phyloP scores from a whole-genome alignment of 2,888 invertebrate genomes.

The Esperia sulphurella region DNA sequence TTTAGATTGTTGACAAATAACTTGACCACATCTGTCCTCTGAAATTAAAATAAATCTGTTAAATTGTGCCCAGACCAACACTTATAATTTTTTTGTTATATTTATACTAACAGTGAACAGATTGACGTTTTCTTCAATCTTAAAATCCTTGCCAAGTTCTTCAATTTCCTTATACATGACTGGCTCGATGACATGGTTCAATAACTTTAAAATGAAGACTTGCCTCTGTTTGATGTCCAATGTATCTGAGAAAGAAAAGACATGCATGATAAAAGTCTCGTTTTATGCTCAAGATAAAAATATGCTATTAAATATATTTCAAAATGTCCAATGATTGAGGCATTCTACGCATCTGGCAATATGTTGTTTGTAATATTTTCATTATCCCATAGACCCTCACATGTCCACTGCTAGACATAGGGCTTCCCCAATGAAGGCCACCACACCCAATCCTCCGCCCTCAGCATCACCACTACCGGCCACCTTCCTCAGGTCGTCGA shows the following conservation, averaged over 20 bases:
- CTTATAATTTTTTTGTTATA: background rate
- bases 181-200: constrained; percentile 74
- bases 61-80: no score
- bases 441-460: no score
- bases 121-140: constrained; percentile 60
- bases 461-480: no score
- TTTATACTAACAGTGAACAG: constrained; percentile 45
- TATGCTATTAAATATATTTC: background rate
- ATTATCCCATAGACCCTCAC: no score
- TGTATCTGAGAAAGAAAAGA: constrained; percentile 44
- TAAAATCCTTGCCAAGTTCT: constrained; percentile 58
- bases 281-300: no score
- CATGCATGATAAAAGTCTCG: background rate
- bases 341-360: background rate
- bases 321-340: constrained; percentile 1
- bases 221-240: constrained; percentile 65
- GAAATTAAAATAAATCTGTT: constrained; percentile 21
- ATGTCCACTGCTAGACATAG: no score
- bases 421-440: no score
- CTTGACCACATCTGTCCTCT: constrained; percentile 79
- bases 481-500: no score
- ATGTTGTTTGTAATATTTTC: no score
- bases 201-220: constrained; percentile 65
- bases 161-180: constrained; percentile 67
- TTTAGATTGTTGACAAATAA: constrained; percentile 74